Percentiles rank a stretch among this genome's conserved stretches.
phyloP scores from a whole-genome alignment of 1,140 invertebrate genomes.

The Drosophila bipectinata region DNA sequence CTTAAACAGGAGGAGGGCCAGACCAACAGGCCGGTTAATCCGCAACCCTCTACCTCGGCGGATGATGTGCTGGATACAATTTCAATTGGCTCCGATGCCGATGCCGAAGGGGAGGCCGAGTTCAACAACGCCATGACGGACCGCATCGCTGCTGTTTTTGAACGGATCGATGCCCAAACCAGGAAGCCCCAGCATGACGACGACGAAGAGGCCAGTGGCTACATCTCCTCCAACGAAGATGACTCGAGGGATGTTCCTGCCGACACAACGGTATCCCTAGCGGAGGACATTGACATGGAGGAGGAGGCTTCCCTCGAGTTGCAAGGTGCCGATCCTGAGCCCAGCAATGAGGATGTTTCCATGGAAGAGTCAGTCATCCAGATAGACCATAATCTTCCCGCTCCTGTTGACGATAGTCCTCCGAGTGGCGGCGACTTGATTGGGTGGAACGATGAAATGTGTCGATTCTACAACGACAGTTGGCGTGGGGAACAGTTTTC shows the following conservation, averaged over 20 bases:
- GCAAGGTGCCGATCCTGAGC: not conserved
- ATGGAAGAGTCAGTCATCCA: slow-evolving; percentile 12
- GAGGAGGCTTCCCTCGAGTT: not conserved
- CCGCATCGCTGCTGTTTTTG: slow-evolving; percentile 40
- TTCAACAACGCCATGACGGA: slow-evolving; percentile 40
- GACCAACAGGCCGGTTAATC: not conserved
- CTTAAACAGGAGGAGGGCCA: slow-evolving; percentile 40
- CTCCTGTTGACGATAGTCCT: slow-evolving; percentile 19
- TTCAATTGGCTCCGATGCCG: slow-evolving; percentile 55
- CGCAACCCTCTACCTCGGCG: not conserved
- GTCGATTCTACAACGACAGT: slow-evolving; percentile 87
- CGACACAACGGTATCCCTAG: slow-evolving; percentile 6
- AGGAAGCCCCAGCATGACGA: not conserved
- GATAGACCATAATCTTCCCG: slow-evolving; percentile 38
- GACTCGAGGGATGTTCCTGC: slow-evolving; percentile 4
- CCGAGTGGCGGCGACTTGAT: slow-evolving; percentile 40
- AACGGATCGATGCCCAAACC: slow-evolving; percentile 42
- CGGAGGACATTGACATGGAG: not conserved
- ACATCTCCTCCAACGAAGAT: slow-evolving; percentile 16
- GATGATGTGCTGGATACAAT: slow-evolving; percentile 12
- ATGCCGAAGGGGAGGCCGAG: slow-evolving; percentile 42
- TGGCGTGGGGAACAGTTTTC: slow-evolving; percentile 87
- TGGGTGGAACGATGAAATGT: slow-evolving; percentile 85
- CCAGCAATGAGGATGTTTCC: not conserved
- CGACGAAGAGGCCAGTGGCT: slow-evolving; percentile 6